Conservation (phyloP, 2,888 invertebrate species). For the Melinaea menophilus region DNA sequence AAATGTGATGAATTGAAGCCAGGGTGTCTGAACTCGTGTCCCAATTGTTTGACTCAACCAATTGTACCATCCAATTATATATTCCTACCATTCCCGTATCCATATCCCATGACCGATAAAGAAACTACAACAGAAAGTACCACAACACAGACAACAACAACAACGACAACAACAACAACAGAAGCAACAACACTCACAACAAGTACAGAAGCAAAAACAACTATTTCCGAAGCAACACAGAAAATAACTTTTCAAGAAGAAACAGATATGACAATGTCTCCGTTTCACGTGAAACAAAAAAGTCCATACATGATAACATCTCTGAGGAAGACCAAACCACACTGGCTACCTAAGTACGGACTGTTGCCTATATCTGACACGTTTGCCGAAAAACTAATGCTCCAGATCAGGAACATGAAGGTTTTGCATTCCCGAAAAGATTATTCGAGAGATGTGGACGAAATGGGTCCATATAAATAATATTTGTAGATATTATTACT, state of each 20-base stretch:
- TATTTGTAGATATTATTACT: background rate
- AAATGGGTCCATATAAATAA: slow-evolving; percentile 14
- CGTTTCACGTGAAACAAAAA: slow-evolving; percentile 25
- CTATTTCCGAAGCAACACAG: slow-evolving; percentile 21
- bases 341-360: slow-evolving; percentile 54
- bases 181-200: slow-evolving; percentile 11
- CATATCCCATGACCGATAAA: slow-evolving; percentile 21
- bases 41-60: slow-evolving; percentile 22
- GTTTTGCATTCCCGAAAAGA: slow-evolving; percentile 34
- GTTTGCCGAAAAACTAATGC: slow-evolving; percentile 49
- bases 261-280: slow-evolving; percentile 7
- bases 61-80: slow-evolving; percentile 20
- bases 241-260: slow-evolving; percentile 11
- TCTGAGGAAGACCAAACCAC: slow-evolving; percentile 45
- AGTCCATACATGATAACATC: slow-evolving; percentile 44
- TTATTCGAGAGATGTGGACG: slow-evolving; percentile 19
- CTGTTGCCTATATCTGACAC: slow-evolving; percentile 56
- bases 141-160: slow-evolving; percentile 14
- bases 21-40: slow-evolving; percentile 30
- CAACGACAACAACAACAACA: slow-evolving; percentile 15
- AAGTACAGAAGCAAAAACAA: slow-evolving; percentile 8
- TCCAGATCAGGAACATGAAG: slow-evolving; percentile 42
- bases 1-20: slow-evolving; percentile 29
- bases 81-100: slow-evolving; percentile 28
- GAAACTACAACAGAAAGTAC: slow-evolving; percentile 19